Percentiles rank a stretch among this genome's conserved stretches.
phyloP scores from a whole-genome alignment of 2,113 vertebrate genomes.

The Eclectus roratus region DNA sequence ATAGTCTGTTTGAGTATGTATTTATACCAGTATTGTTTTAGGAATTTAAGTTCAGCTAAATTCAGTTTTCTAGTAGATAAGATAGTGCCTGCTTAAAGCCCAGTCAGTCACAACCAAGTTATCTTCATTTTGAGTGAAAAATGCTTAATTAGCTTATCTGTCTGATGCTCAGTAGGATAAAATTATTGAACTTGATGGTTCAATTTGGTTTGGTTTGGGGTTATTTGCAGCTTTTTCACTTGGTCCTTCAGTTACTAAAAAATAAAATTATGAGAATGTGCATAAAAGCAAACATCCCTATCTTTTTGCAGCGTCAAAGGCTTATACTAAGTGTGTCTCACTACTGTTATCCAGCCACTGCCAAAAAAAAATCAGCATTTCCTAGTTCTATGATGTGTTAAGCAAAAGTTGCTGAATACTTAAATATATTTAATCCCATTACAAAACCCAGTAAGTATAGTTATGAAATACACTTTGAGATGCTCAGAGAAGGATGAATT shows the following conservation, averaged over 20 bases:
- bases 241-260: neutral
- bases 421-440: neutral
- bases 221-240: neutral
- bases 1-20: neutral
- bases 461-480: neutral
- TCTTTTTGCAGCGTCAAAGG: neutral
- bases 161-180: neutral
- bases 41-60: neutral
- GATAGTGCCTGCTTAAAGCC: neutral
- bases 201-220: neutral
- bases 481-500: neutral
- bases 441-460: neutral
- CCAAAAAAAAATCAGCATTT: neutral
- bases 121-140: neutral
- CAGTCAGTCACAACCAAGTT: neutral
- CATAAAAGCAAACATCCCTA: neutral
- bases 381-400: neutral
- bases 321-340: neutral
- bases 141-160: neutral
- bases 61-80: neutral
- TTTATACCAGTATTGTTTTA: neutral
- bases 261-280: neutral
- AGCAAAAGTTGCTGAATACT: neutral
- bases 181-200: neutral
- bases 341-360: neutral